A percentile compares a stretch with the other conserved stretches of the same genome.
These are phyloP conservation scores for Eupithecia subfuscata DNA, from an alignment of 2,888 invertebrate genomes.

Conservation along the genomic window DNA sequence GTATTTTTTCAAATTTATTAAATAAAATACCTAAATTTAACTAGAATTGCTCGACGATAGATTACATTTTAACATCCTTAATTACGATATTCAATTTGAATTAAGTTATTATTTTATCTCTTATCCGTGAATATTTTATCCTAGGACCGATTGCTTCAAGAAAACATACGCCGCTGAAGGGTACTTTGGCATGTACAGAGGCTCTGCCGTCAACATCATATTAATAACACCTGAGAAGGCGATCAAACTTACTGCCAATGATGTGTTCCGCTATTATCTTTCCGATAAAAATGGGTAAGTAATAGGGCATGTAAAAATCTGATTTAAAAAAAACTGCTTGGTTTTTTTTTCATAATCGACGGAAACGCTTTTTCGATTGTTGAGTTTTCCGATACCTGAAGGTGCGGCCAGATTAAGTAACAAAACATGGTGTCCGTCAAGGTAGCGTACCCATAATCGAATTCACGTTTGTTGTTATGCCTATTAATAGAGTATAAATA, in stretches of 20 bases:
- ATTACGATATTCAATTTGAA: too few relatives aligned
- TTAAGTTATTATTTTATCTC: not conserved
- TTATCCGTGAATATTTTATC: not conserved
- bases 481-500: too few relatives aligned
- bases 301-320: not conserved
- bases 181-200: constrained; percentile 99
- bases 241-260: constrained; percentile 98
- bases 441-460: too few relatives aligned
- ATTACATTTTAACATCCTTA: too few relatives aligned
- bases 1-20: too few relatives aligned
- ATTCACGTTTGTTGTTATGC: too few relatives aligned
- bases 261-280: constrained; percentile 96
- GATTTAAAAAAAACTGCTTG: not conserved
- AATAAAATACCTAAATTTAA: too few relatives aligned
- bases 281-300: constrained; percentile 89
- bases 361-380: not conserved
- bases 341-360: too few relatives aligned
- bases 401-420: not conserved
- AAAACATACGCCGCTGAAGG: constrained; percentile 97
- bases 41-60: too few relatives aligned
- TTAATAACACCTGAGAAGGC: constrained; percentile 99
- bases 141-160: constrained; percentile 97
- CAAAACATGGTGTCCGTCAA: too few relatives aligned
- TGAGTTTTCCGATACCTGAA: not conserved
- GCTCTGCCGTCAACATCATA: constrained; percentile 98